Evolutionary conservation across 1,140 invertebrate genomes (phyloP).

Genomic region (Tigriopus japonicus): DNA sequence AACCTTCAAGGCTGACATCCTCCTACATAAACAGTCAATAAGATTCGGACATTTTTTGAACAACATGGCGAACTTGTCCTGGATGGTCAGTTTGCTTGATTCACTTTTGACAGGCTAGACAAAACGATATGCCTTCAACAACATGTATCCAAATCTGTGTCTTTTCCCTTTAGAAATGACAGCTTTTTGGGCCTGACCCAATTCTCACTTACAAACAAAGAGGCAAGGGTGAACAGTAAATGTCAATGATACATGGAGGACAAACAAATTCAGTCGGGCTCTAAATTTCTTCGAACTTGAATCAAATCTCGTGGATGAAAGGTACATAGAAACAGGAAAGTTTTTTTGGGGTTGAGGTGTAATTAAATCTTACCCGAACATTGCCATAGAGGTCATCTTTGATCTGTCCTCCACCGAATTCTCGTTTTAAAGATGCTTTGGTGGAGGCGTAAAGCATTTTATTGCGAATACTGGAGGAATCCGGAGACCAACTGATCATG

Average conservation of each 20-base stretch:
- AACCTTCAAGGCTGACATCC: conserved; percentile 61
- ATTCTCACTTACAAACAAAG: conserved; percentile 19
- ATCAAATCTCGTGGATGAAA: too few relatives aligned
- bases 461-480: conserved; percentile 64
- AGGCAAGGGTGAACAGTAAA: conserved; percentile 12
- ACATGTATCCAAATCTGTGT: too few relatives aligned
- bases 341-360: too few relatives aligned
- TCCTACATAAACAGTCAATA: too few relatives aligned
- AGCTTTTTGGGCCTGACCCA: not conserved
- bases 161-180: too few relatives aligned
- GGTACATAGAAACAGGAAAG: too few relatives aligned
- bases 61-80: conserved; percentile 17
- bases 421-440: conserved; percentile 87
- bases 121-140: too few relatives aligned
- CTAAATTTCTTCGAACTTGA: too few relatives aligned
- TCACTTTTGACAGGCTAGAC: too few relatives aligned
- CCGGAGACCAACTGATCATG: conserved; percentile 83
- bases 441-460: conserved; percentile 99
- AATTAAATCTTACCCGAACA: conserved; percentile 20
- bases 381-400: conserved; percentile 72
- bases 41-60: conserved; percentile 19
- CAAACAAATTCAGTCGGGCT: too few relatives aligned
- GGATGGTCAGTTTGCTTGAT: conserved; percentile 6
- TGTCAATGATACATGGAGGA: too few relatives aligned
- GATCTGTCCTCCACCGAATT: conserved; percentile 77